Evolutionary conservation across 2,888 invertebrate genomes (phyloP).

Genomic region (Agrenia bidenticulata): DNA sequence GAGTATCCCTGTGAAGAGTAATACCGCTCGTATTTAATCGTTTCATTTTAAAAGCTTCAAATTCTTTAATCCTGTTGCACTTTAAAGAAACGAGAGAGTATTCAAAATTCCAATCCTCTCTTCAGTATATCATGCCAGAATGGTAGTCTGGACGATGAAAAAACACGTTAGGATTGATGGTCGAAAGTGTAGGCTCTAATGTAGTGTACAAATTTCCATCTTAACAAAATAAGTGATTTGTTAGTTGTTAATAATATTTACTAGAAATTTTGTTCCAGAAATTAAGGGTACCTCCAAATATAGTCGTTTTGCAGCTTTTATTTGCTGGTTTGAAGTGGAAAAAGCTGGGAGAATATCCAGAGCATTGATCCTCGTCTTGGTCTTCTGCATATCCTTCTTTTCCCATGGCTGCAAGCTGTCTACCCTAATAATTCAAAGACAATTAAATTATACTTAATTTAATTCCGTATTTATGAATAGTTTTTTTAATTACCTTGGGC

Average conservation of each 20-base stretch:
- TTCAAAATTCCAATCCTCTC: too few species aligned
- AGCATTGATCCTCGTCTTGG: constrained; percentile 60
- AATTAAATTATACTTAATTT: neutral
- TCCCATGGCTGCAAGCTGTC: constrained; percentile 87
- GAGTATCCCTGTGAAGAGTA: too few species aligned
- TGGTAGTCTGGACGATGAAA: constrained; percentile 82
- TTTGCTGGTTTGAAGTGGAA: constrained; percentile 87
- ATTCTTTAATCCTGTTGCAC: too few species aligned
- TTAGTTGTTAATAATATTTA: neutral
- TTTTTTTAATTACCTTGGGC: constrained; percentile 54
- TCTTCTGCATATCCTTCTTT: constrained; percentile 81
- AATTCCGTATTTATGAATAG: neutral
- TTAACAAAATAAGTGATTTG: constrained; percentile 12
- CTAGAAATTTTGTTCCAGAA: neutral
- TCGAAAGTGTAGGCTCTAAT: constrained; percentile 79
- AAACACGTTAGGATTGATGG: constrained; percentile 81
- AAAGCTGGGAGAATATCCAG: constrained; percentile 86
- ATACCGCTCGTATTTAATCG: too few species aligned
- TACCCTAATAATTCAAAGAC: constrained; percentile 62
- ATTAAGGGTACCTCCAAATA: constrained; percentile 47
- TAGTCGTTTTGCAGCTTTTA: constrained; percentile 55
- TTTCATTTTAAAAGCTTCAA: too few species aligned
- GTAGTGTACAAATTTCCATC: constrained; percentile 83
- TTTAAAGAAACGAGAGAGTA: too few species aligned
- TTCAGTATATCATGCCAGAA: constrained; percentile 85